Evolutionary conservation across 1,140 invertebrate species (phyloP).

Genomic region (Lepidurus couesii): DNA sequence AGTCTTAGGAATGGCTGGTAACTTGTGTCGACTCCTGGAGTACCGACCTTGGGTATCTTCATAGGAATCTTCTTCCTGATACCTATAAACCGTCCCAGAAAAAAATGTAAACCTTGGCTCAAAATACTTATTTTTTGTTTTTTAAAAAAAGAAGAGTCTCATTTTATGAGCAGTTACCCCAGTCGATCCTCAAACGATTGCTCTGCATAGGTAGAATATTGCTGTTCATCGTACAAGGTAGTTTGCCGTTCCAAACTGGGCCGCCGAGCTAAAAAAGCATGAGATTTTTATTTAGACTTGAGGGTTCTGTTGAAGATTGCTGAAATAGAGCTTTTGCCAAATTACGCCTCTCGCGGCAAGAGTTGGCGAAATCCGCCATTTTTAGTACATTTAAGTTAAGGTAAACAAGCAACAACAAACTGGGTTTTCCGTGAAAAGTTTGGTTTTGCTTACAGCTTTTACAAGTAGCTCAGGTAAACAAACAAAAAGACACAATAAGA

Average conservation of each 20-base stretch:
- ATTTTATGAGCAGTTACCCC: neutral
- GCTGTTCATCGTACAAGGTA: conserved; percentile 66
- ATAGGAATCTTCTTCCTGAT: neutral
- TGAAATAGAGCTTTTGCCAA: too few species aligned
- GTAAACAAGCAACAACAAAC: too few species aligned
- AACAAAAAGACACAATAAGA: too few species aligned
- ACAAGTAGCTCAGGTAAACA: too few species aligned
- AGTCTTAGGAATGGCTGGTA: neutral
- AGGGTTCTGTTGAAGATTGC: neutral
- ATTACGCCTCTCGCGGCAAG: too few species aligned
- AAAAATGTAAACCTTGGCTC: neutral
- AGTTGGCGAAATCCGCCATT: too few species aligned
- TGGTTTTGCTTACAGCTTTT: too few species aligned
- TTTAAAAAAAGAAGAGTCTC: neutral
- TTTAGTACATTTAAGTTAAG: too few species aligned
- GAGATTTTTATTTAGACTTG: neutral
- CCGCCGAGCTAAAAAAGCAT: conserved; percentile 45
- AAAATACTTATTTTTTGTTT: neutral
- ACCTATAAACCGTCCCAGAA: neutral
- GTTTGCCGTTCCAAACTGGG: conserved; percentile 73
- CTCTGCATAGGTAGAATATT: conserved; percentile 34
- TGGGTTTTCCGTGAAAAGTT: too few species aligned
- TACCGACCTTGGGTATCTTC: neutral
- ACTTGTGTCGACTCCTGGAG: neutral
- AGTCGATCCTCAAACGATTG: conserved; percentile 19